Base-by-base conservation (phyloP, 2,888 invertebrate species). In the Drosophila mimica region DNA sequence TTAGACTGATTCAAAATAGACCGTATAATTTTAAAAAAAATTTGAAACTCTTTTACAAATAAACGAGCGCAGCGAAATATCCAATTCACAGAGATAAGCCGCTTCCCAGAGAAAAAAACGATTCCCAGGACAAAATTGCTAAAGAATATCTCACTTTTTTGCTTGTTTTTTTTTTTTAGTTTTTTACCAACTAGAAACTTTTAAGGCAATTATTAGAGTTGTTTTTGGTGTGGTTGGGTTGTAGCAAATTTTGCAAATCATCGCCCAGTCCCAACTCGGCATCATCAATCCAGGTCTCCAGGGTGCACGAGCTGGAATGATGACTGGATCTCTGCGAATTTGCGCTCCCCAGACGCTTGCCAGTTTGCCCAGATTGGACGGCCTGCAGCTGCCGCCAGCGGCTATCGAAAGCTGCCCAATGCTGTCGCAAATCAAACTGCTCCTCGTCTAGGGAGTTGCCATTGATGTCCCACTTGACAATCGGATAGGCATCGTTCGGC, bases 241-340 rank as follows among this genome's bases (percentile, higher is more conserved):
- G 84, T 46, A 80, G 65, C 52, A 82, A 49, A 52, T 70, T 65
- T 43, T 89, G 83, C 67, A 75, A 70, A 49, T 81, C 74, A 63
- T 89, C 77, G 54, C 74, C 71, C 8, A 59, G 48, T 30, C 70
- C 71, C 43, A 76, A 43, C 34, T 89, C 78, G 69, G 93, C 91
- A 60, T 93, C 93, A 70, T 93, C 93, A 63, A 93, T 71, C 93
- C 93, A 93, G 3, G 93, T 93, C 69, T 93, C 93, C 34, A 93
- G 68, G 4, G 93, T 93, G 53, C 92, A 93, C 43, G 93, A 91
- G 77, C 93, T 93, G 34, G 93, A 93, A 70, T 89, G 91, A 53
- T 91, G 89, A 59, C 93, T 93, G 31, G 92, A 91, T 70, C 88
- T 85, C 34, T 89, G 88, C 1, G 90, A 92, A 15, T 88, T 82